phyloP scores from a whole-genome alignment of 1,140 invertebrate species.

The Bombus polaris region DNA sequence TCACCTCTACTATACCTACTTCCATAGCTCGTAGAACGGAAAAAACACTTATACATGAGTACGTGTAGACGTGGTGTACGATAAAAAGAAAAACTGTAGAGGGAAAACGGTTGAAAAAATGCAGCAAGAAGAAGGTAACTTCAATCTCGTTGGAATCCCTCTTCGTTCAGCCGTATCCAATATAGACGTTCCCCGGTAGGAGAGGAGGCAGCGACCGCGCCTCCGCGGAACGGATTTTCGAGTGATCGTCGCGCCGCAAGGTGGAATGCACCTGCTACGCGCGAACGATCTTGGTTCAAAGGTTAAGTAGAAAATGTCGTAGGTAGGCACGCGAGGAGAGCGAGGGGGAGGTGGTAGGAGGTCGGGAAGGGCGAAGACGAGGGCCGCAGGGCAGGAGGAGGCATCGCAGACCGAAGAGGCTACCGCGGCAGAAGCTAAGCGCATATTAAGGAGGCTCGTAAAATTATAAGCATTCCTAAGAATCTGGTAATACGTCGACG shows the following conservation, averaged over 20 bases:
- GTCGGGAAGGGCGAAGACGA: too few species aligned
- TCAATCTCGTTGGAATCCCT: slow-evolving; percentile 26
- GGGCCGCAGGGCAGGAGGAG: slow-evolving; percentile 12
- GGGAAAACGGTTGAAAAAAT: background rate
- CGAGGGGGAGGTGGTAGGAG: background rate
- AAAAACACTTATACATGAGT: background rate
- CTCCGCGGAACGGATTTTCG: slow-evolving; percentile 56
- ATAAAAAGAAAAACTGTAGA: background rate
- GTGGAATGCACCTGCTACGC: slow-evolving; percentile 68
- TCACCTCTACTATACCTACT: background rate
- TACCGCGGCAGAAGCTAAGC: slow-evolving; percentile 74
- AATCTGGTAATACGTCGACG: slow-evolving; percentile 76
- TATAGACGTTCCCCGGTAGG: slow-evolving; percentile 54
- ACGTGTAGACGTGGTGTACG: too few species aligned
- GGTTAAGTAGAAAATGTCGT: slow-evolving; percentile 74
- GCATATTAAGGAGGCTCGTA: slow-evolving; percentile 80
- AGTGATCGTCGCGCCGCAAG: slow-evolving; percentile 48
- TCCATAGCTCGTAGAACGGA: background rate
- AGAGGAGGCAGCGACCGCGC: slow-evolving; percentile 34
- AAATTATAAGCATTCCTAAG: slow-evolving; percentile 80
- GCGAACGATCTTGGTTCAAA: slow-evolving; percentile 65
- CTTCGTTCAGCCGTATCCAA: slow-evolving; percentile 42
- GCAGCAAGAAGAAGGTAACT: background rate
- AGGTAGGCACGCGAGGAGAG: slow-evolving; percentile 42
- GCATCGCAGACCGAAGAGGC: slow-evolving; percentile 51